Evolutionary conservation across 2,888 invertebrate genomes (phyloP).

Genomic region (Theretra japonica): DNA sequence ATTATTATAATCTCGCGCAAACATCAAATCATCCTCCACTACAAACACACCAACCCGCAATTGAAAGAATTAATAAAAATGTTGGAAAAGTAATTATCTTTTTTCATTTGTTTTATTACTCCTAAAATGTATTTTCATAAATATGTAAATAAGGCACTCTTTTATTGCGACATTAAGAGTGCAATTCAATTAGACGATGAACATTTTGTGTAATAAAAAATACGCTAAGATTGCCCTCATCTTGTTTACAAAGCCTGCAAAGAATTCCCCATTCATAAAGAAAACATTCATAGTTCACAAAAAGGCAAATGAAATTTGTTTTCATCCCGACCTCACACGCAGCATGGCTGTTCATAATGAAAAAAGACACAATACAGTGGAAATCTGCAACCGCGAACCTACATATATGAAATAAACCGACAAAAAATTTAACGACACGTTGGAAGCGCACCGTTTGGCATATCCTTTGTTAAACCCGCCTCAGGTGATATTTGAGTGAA

Average conservation of each 20-base stretch:
- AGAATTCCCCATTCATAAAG: conserved; percentile 8
- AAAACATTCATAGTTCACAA: conserved; percentile 4
- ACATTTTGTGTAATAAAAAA: not conserved
- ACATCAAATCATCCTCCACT: not conserved
- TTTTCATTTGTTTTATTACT: not conserved
- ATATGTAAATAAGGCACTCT: conserved; percentile 5
- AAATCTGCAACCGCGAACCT: conserved; percentile 11
- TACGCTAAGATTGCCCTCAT: not conserved
- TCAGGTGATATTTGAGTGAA: conserved; percentile 9
- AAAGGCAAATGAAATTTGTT: conserved; percentile 14
- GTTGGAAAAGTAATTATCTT: not conserved
- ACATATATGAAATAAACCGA: conserved; percentile 21
- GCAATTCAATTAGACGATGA: conserved; percentile 1
- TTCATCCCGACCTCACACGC: conserved; percentile 2
- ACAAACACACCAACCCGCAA: not conserved
- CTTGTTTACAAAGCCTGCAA: not conserved
- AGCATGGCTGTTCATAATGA: conserved; percentile 14
- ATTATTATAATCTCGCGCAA: conserved; percentile 8
- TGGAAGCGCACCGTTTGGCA: conserved; percentile 19
- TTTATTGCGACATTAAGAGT: conserved; percentile 11
- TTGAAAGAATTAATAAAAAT: not conserved
- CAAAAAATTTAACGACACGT: conserved; percentile 15
- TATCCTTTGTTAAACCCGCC: conserved; percentile 25
- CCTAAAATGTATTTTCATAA: not conserved
- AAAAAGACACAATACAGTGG: not conserved